Evolutionary conservation across 2,113 vertebrate species (phyloP).

Genomic region (Ranitomeya variabilis): DNA sequence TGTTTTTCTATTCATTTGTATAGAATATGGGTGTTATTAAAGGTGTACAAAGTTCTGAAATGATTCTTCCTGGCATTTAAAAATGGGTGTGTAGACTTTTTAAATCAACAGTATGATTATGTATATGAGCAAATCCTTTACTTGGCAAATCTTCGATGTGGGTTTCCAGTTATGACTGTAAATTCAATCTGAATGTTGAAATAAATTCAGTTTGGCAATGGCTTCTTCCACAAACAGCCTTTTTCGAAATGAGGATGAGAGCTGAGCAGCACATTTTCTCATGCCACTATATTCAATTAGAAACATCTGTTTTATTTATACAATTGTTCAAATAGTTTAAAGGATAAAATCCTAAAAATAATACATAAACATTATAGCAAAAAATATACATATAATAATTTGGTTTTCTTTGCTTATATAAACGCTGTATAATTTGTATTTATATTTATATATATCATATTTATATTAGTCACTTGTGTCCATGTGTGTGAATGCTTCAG

Average conservation of each 20-base stretch:
- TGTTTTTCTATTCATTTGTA: too few relatives aligned
- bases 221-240: conserved; percentile 60
- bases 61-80: too few relatives aligned
- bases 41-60: too few relatives aligned
- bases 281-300: conserved; percentile 73
- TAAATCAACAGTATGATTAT: background rate
- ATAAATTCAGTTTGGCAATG: conserved; percentile 66
- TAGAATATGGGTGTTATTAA: too few relatives aligned
- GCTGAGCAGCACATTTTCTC: conserved; percentile 60
- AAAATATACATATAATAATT: conserved; percentile 83
- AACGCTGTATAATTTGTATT: conserved; percentile 74
- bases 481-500: conserved; percentile 58
- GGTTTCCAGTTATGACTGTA: conserved; percentile 64
- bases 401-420: conserved; percentile 73
- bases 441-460: conserved; percentile 66
- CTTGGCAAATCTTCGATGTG: conserved; percentile 1
- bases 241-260: conserved; percentile 62
- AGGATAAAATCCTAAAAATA: conserved; percentile 72
- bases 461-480: conserved; percentile 60
- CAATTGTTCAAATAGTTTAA: conserved; percentile 76
- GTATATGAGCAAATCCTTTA: background rate
- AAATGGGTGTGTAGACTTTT: too few relatives aligned
- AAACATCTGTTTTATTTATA: conserved; percentile 81
- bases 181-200: conserved; percentile 66
- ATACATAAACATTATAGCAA: conserved; percentile 80